phyloP scores from a whole-genome alignment of 1,140 invertebrate genomes.

The Sipha flava region DNA sequence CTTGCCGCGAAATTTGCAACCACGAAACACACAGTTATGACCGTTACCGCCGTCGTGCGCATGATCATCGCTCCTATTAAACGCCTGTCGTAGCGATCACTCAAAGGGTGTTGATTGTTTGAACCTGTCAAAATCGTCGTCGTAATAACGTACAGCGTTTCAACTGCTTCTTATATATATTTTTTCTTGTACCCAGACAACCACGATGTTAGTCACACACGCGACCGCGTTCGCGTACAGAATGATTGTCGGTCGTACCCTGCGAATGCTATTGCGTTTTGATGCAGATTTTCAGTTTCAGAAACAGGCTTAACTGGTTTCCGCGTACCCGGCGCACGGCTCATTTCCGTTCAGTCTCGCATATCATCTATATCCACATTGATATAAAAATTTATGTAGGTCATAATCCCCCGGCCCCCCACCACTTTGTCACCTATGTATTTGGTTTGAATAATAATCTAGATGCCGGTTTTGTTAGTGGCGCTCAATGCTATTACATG shows the following conservation, averaged over 20 bases:
- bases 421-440: neutral
- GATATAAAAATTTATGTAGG: neutral
- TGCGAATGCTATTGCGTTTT: neutral
- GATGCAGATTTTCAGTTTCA: slow-evolving; percentile 3
- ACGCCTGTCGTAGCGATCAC: no score
- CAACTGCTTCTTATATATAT: no score
- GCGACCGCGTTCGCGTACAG: neutral
- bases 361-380: neutral
- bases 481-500: neutral
- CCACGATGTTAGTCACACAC: neutral
- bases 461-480: neutral
- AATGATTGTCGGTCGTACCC: neutral
- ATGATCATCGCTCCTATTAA: neutral
- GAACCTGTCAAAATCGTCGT: no score
- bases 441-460: neutral
- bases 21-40: neutral
- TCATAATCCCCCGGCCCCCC: neutral
- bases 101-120: no score
- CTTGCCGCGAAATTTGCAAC: neutral
- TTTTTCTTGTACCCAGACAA: no score
- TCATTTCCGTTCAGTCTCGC: neutral
- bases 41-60: neutral
- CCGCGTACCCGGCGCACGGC: neutral
- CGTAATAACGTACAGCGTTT: no score
- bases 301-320: slow-evolving; percentile 20